Percentiles rank a stretch among this genome's conserved stretches.
Conservation (phyloP, 2,113 vertebrate species). For the Crotalus viridis region DNA sequence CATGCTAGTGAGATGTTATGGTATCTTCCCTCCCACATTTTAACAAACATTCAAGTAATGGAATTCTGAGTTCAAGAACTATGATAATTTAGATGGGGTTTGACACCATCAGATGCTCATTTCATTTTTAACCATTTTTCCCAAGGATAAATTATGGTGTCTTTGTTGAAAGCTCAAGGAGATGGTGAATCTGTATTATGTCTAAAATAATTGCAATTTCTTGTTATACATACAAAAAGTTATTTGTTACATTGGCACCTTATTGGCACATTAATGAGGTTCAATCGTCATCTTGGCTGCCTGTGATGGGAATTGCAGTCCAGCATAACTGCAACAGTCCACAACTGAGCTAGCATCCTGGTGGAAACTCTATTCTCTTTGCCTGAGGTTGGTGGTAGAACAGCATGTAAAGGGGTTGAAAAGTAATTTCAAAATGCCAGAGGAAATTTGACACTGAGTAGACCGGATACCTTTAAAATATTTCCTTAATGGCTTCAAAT, state of each 20-base stretch:
- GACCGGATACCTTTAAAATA: background rate
- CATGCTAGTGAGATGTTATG: background rate
- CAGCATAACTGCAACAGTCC: background rate
- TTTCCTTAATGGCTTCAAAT: background rate
- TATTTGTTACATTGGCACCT: background rate
- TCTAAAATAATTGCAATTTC: background rate
- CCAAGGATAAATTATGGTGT: background rate
- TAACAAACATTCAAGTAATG: background rate
- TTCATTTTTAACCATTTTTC: background rate
- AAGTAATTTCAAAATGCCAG: background rate
- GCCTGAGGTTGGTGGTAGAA: background rate
- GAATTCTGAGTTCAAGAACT: background rate
- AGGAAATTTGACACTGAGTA: background rate
- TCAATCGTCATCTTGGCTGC: background rate
- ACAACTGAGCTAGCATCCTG: background rate
- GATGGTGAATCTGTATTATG: background rate
- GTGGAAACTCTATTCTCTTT: background rate
- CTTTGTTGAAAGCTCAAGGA: background rate
- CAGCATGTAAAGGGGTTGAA: background rate
- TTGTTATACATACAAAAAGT: background rate
- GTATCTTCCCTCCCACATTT: background rate
- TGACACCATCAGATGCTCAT: background rate
- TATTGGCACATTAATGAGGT: background rate
- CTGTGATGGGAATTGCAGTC: background rate
- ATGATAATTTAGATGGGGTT: background rate